phyloP scores from a whole-genome alignment of 2,888 invertebrate species.

The Malthinus flaveolus region DNA sequence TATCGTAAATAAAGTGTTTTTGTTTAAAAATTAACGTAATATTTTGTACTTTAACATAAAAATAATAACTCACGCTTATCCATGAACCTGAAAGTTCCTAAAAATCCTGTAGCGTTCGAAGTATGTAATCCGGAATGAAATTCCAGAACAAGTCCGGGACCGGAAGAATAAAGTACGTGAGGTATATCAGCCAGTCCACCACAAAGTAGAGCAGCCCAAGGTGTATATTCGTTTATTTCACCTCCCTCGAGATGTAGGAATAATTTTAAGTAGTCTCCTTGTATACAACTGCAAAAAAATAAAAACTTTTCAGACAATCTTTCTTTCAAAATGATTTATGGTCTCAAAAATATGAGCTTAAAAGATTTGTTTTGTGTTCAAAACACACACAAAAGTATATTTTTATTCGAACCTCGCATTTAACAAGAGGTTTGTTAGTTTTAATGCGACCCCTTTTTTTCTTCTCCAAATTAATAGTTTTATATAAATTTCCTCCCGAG shows the following conservation, averaged over 20 bases:
- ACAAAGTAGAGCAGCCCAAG: conserved; percentile 74
- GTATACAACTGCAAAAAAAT: conserved; percentile 68
- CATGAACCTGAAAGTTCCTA: conserved; percentile 76
- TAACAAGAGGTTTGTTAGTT: too few species aligned
- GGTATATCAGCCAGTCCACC: conserved; percentile 71
- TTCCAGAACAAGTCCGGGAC: conserved; percentile 73
- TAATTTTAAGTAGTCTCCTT: conserved; percentile 76
- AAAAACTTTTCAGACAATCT: background rate
- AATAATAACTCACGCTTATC: conserved; percentile 68
- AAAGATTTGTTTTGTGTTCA: conserved; percentile 4
- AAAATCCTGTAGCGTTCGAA: conserved; percentile 69
- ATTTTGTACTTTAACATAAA: background rate
- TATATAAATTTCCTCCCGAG: background rate
- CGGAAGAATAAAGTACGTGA: conserved; percentile 74
- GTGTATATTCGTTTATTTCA: conserved; percentile 74
- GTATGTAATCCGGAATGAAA: conserved; percentile 66
- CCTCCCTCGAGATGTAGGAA: conserved; percentile 74
- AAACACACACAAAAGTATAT: background rate
- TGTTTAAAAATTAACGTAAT: too few species aligned
- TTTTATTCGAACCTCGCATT: too few species aligned
- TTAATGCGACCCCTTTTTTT: too few species aligned
- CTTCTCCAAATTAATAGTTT: background rate
- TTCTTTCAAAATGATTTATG: conserved; percentile 15
- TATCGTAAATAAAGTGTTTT: too few species aligned
- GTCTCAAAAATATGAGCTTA: conserved; percentile 6